These are phyloP conservation scores for Falco berigora DNA, from an alignment of 2,797 vertebrate genomes.

Conservation along the genomic window DNA sequence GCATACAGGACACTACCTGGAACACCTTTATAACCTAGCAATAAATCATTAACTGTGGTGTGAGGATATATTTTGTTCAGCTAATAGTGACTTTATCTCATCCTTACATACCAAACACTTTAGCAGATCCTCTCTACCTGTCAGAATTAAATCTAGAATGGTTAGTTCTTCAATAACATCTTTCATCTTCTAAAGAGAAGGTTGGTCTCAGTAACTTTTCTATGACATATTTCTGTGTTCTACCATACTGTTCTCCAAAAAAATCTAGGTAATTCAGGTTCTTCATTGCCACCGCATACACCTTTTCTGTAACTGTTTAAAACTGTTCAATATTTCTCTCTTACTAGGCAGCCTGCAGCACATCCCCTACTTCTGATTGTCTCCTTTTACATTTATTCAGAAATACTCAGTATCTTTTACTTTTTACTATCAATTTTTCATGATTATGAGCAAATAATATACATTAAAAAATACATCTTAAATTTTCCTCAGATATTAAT, in stretches of 20 bases:
- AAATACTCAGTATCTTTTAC: neutral
- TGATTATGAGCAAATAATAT: neutral
- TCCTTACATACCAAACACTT: neutral
- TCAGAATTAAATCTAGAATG: neutral
- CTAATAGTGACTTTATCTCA: neutral
- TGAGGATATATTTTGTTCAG: neutral
- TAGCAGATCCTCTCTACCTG: neutral
- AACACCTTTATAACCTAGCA: neutral
- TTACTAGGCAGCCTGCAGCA: neutral
- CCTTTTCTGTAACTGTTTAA: neutral
- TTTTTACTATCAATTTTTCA: neutral
- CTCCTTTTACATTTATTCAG: neutral
- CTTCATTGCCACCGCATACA: neutral
- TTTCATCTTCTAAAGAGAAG: neutral
- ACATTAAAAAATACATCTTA: neutral
- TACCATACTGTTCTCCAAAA: neutral
- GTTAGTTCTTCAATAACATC: neutral
- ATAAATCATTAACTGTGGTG: neutral
- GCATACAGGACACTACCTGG: neutral
- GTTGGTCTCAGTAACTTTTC: neutral
- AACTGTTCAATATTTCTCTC: neutral
- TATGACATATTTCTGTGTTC: neutral
- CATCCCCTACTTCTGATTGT: neutral
- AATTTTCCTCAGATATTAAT: neutral
- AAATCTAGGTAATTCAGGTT: neutral